Conservation (phyloP, 2,113 vertebrate genomes). For the Gallinago paraguaiae region DNA sequence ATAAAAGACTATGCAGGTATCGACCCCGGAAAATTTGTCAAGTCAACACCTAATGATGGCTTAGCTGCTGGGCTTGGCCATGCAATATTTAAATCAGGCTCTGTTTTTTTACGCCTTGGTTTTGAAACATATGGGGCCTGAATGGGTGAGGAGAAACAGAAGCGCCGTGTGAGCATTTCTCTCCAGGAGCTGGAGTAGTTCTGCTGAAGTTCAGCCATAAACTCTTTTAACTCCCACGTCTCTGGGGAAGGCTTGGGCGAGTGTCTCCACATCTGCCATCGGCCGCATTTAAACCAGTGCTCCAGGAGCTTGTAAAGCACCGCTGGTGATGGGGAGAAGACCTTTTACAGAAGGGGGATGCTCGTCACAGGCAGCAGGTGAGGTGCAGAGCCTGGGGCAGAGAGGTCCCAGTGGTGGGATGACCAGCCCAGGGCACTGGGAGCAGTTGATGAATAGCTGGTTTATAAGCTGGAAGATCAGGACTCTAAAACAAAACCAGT, state of each 20-base stretch:
- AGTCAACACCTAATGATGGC: constrained; percentile 53
- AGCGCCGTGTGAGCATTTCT: not conserved
- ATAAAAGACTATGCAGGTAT: constrained; percentile 12
- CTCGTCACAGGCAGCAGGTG: accelerated
- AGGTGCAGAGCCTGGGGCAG: not conserved
- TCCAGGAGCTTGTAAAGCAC: not conserved
- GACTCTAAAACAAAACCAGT: not conserved
- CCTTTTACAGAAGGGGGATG: not conserved
- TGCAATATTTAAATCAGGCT: constrained; percentile 5
- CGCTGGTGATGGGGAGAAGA: not conserved
- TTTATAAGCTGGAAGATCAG: not conserved
- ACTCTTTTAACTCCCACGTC: not conserved
- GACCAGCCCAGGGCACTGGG: not conserved
- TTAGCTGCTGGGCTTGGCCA: constrained; percentile 26
- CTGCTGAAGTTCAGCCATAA: constrained; percentile 15
- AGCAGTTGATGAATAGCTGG: not conserved
- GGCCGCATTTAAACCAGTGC: not conserved
- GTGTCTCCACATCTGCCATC: not conserved
- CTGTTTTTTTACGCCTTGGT: not conserved
- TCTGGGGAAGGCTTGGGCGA: not conserved
- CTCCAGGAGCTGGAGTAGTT: not conserved
- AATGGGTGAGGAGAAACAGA: constrained; percentile 37
- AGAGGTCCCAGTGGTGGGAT: accelerated
- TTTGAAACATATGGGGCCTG: not conserved
- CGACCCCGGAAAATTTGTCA: constrained; percentile 48